phyloP scores from a whole-genome alignment of 2,797 vertebrate genomes.

The Gymnodraco acuticeps region DNA sequence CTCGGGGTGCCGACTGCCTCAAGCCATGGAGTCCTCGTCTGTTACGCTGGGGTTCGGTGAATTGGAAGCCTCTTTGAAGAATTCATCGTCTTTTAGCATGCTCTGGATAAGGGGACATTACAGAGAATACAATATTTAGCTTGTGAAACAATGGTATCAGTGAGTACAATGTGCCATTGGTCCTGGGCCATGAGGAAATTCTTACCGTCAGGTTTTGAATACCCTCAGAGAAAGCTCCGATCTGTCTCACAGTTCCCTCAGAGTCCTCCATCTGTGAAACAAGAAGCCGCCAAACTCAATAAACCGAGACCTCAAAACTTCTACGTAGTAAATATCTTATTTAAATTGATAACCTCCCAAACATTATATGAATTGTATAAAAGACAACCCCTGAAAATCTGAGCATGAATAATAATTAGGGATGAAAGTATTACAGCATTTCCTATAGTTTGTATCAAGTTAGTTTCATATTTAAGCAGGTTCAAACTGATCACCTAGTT shows the following conservation, averaged over 20 bases:
- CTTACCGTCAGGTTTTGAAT: constrained; percentile 98
- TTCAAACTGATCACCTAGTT: no score
- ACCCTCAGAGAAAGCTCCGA: constrained; percentile 96
- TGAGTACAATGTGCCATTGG: not conserved
- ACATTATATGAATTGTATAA: no score
- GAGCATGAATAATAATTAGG: not conserved
- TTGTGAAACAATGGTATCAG: not conserved
- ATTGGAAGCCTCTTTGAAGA: constrained; percentile 92
- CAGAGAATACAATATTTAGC: not conserved
- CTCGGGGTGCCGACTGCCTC: constrained; percentile 69
- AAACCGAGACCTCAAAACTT: not conserved
- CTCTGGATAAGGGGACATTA: constrained; percentile 82
- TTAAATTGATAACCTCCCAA: not conserved
- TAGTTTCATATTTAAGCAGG: no score
- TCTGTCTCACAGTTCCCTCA: constrained; percentile 97
- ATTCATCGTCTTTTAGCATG: constrained; percentile 97
- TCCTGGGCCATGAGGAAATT: not conserved
- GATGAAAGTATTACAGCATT: not conserved
- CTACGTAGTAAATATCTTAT: not conserved
- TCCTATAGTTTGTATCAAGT: not conserved
- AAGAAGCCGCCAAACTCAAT: constrained; percentile 3
- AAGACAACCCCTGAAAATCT: not conserved
- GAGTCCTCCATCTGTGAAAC: constrained; percentile 96
- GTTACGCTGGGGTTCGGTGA: constrained; percentile 92
- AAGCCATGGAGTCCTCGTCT: constrained; percentile 94